Evolutionary conservation across 2,888 invertebrate species (phyloP).

Genomic region (Parasteatoda lunata): DNA sequence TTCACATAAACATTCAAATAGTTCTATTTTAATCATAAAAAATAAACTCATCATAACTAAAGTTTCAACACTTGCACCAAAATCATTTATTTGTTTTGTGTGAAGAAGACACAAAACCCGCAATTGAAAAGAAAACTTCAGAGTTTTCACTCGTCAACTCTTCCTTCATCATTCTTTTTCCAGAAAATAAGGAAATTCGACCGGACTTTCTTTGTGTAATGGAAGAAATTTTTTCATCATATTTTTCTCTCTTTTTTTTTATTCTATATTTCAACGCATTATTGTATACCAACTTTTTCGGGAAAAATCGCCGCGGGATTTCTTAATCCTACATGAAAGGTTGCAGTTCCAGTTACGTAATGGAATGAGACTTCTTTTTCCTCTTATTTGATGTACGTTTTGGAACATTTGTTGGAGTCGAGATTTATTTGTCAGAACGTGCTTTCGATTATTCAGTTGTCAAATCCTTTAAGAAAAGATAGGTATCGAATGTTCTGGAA

Average conservation of each 20-base stretch:
- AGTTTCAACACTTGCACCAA: too few species aligned
- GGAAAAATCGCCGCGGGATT: slow-evolving; percentile 34
- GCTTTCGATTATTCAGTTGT: not conserved
- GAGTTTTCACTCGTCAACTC: not conserved
- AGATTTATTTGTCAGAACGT: slow-evolving; percentile 46
- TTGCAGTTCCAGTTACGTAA: slow-evolving; percentile 59
- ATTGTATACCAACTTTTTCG: slow-evolving; percentile 17
- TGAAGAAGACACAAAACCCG: too few species aligned
- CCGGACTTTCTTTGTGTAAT: slow-evolving; percentile 50
- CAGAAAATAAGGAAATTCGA: slow-evolving; percentile 44
- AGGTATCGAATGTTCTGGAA: not conserved
- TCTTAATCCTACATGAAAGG: slow-evolving; percentile 62
- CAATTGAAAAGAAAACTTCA: not conserved
- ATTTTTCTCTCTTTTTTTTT: slow-evolving; percentile 21
- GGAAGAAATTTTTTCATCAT: slow-evolving; percentile 35
- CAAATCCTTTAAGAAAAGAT: slow-evolving; percentile 3
- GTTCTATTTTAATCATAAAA: too few species aligned
- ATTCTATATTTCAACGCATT: slow-evolving; percentile 5
- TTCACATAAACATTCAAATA: too few species aligned
- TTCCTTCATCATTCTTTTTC: not conserved
- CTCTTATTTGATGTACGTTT: not conserved
- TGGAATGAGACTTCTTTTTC: slow-evolving; percentile 53
- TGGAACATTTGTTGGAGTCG: not conserved
- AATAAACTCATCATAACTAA: too few species aligned
- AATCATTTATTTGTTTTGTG: too few species aligned